Evolutionary conservation across 2,113 vertebrate species (phyloP), one percentile per base, ranked within the genome.

Genomic region (Probosciger aterrimus): DNA sequence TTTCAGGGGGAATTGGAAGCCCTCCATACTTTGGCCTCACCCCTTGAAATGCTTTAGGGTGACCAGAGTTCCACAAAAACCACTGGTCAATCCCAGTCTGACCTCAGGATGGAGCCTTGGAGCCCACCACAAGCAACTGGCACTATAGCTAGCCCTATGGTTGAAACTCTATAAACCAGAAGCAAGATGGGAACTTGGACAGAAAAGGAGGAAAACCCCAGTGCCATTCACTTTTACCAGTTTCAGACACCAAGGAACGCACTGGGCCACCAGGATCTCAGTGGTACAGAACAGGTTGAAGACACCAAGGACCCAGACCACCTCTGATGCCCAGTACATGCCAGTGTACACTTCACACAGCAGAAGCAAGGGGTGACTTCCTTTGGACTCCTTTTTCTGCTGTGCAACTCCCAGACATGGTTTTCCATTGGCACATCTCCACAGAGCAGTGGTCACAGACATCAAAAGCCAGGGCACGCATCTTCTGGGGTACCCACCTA

Each of bases 171-270:
- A 10, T 39, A 35, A 84, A 44, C 25, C 15, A 52, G 44, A 79
- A 46, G 27, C 8, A 27, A 89, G 88, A 22, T 0, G 7, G 52
- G 39, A 82, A 68, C 47, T 28, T 27, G 18, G 27, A 64, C n/a
- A 81, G 49, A 68, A 78, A 76, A 35, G 8, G 37, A 89, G n/a
- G 35, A 6, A 91, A 73, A 57, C 18, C 5, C 23, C 77, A 24
- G 37, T 4, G 28, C 20, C 46, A 7, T 13, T 64, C 41, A 44
- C 43, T 82, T 68, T 23, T 20, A 68, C 24, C 47, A 37, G 31
- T 37, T 74, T 35, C 0, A 0, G 35, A 60, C 47, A 71, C 14
- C 0, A 4, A 91, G 39, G 55, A 83, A 78, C 3, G 11, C 19
- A n/a, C 4, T n/a, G 31, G 31, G 24, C 37, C 37, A 68, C 17